These are phyloP conservation scores for Nansenia antarctica DNA, from an alignment of 2,113 vertebrate species.

Conservation along the genomic window DNA sequence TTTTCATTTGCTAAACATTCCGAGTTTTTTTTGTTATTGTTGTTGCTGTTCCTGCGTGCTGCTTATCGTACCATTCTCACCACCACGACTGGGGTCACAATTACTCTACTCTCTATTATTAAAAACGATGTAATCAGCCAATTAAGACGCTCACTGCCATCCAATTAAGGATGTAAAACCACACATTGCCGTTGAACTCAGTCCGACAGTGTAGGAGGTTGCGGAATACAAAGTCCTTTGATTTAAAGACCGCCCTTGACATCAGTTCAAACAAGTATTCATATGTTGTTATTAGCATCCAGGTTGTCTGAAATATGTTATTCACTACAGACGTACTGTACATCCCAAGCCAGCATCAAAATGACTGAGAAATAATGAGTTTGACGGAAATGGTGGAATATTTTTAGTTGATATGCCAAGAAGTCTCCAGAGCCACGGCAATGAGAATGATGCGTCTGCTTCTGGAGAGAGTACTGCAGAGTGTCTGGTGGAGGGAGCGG, in stretches of 20 bases:
- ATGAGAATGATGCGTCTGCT: background rate
- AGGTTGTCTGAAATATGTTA: background rate
- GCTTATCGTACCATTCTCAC: constrained; percentile 6
- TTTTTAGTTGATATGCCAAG: background rate
- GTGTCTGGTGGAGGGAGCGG: background rate
- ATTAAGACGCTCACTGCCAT: constrained; percentile 57
- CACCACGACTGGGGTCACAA: constrained; percentile 37
- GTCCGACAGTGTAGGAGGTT: constrained; percentile 46
- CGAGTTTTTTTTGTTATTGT: constrained; percentile 18
- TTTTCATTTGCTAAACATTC: constrained; percentile 58
- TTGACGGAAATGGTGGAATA: background rate
- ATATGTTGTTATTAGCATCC: background rate
- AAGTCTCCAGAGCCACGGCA: background rate
- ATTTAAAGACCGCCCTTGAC: constrained; percentile 27
- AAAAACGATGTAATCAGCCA: constrained; percentile 54
- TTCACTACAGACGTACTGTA: background rate
- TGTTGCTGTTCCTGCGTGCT: background rate
- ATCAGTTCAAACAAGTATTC: constrained; percentile 35
- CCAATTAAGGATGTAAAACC: constrained; percentile 55
- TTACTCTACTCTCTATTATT: constrained; percentile 46
- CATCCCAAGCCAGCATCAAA: background rate
- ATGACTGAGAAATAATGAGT: background rate
- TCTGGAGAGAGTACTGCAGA: background rate
- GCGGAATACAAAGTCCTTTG: constrained; percentile 38
- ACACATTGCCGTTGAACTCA: constrained; percentile 32